These are phyloP conservation scores for Formicarius rufipectus DNA, from an alignment of 2,113 vertebrate genomes.

Conservation along the genomic window DNA sequence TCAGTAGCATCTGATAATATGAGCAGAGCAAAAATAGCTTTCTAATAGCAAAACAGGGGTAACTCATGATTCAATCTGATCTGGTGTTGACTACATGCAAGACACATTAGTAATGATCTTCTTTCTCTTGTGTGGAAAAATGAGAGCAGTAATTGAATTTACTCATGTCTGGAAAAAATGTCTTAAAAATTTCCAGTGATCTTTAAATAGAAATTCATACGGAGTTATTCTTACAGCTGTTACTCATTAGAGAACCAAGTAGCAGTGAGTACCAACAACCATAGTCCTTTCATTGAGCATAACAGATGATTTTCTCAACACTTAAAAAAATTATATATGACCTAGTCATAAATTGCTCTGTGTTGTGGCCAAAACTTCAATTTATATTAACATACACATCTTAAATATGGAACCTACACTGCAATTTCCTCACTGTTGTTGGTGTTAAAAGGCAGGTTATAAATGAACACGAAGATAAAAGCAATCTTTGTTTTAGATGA, in stretches of 20 bases:
- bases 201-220: background rate
- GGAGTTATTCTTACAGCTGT: background rate
- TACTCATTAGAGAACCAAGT: background rate
- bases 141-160: background rate
- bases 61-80: background rate
- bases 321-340: background rate
- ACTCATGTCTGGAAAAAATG: background rate
- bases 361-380: background rate
- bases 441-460: background rate
- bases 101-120: background rate
- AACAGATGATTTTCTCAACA: background rate
- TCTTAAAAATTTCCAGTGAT: background rate
- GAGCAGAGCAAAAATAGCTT: background rate
- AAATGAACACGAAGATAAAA: constrained; percentile 22
- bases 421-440: background rate
- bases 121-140: background rate
- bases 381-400: background rate
- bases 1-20: background rate
- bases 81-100: background rate
- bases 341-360: background rate
- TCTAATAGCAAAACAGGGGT: background rate
- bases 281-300: background rate
- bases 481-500: constrained; percentile 1
- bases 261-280: background rate
- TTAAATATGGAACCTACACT: background rate